Conservation (phyloP, 2,797 vertebrate species). For the Tokudaia muenninki region DNA sequence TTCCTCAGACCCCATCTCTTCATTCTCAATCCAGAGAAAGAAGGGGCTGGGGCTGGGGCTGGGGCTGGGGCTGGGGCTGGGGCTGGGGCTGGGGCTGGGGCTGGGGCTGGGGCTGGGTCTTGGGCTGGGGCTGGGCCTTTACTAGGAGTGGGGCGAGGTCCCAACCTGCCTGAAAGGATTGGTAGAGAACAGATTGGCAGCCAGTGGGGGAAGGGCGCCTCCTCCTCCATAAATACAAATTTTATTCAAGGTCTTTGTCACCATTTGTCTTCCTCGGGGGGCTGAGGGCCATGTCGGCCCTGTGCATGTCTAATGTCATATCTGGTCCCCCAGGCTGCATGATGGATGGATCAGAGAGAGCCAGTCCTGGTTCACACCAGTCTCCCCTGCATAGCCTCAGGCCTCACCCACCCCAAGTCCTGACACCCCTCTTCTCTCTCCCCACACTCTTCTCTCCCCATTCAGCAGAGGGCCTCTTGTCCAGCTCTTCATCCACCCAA, state of each 20-base stretch:
- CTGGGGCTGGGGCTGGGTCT: neutral
- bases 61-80: neutral
- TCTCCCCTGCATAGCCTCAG: conserved; percentile 35
- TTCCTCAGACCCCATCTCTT: neutral
- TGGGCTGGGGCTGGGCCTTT: neutral
- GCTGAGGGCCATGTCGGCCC: conserved; percentile 69
- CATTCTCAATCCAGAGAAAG: neutral
- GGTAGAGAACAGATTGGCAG: conserved; percentile 76
- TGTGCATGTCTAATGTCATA: conserved; percentile 79
- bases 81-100: no score
- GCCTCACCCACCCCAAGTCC: neutral
- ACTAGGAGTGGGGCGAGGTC: neutral
- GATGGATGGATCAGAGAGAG: conserved; percentile 83
- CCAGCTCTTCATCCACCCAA: neutral
- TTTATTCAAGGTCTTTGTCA: conserved; percentile 86
- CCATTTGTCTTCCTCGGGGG: conserved; percentile 81
- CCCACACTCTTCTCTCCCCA: neutral
- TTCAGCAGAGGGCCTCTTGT: conserved; percentile 11
- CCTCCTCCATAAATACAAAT: conserved; percentile 85
- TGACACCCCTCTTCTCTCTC: neutral
- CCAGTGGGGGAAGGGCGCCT: conserved; percentile 75
- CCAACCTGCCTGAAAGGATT: conserved; percentile 56
- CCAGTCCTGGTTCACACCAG: conserved; percentile 7
- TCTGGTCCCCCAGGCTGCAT: conserved; percentile 81
- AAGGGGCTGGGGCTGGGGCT: neutral